Evolutionary conservation across 2,888 invertebrate species (phyloP), one percentile per base, ranked within the genome.

Genomic region (Ditula angustiorana): DNA sequence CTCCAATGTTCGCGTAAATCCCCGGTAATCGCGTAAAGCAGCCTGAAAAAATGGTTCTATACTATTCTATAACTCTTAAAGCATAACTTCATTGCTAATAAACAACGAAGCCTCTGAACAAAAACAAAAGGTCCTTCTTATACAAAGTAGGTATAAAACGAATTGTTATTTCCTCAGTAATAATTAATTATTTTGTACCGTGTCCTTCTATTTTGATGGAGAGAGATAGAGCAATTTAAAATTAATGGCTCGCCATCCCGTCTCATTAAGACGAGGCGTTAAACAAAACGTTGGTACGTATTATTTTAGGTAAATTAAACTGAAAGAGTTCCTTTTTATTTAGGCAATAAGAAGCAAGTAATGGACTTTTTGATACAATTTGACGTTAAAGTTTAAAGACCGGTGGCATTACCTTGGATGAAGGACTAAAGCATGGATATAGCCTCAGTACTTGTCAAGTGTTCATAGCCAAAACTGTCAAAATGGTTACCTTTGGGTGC

Each of bases 171-270:
- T 80, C 75, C 67, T 64, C 71, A 75, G 79, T 73, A 58, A 74
- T 80, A 83, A 87, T 86, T 81, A 85, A 85, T 86, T 82, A 84
- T 82, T 82, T 83, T 79, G 80, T 77, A 76, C 75, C 73, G 71
- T 79, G 78, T 83, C 81, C 80, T 78, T 76, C 72, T 76, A 73
- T 81, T 84, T 81, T 82, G 80, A 85, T 80, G 80, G 79, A 76
- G 77, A 72, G 76, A 78, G 81, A 83, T 81, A 85, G 80, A 85
- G 81, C 82, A 80, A 84, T 87, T 83, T 82, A 83, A 85, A 85
- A 85, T 86, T 82, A 85, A 87, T 82, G 81, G 79, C 67, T 76
- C 70, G 77, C 83, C 85, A 81, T 84, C 82, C 81, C 82, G 81
- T 78, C 82, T 83, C 82, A 79, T 84, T 84, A 84, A 79, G 78